These are phyloP conservation scores for Pseudolaguvia tuberculata DNA, from an alignment of 2,113 vertebrate species.

Conservation along the genomic window DNA sequence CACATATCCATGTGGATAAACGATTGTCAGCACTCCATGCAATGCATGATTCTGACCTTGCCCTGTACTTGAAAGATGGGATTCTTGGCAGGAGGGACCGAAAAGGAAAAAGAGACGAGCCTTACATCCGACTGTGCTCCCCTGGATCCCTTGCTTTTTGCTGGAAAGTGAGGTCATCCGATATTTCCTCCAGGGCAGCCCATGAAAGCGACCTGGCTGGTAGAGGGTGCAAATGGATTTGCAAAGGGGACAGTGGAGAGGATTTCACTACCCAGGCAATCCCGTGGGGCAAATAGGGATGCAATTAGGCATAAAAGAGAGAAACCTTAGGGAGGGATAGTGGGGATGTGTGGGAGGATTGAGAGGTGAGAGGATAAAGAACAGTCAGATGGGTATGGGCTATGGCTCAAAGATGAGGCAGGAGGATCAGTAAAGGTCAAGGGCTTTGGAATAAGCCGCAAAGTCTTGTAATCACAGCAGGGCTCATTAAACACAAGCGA, in stretches of 20 bases:
- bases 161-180: slow-evolving; percentile 67
- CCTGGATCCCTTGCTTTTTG: slow-evolving; percentile 61
- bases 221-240: slow-evolving; percentile 64
- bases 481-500: slow-evolving; percentile 46
- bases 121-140: slow-evolving; percentile 48
- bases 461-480: slow-evolving; percentile 21
- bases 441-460: slow-evolving; percentile 39
- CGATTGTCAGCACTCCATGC: slow-evolving; percentile 12
- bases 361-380: slow-evolving; percentile 43
- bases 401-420: slow-evolving; percentile 19
- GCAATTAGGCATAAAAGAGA: slow-evolving; percentile 64
- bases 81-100: slow-evolving; percentile 55
- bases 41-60: slow-evolving; percentile 68
- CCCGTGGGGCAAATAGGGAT: slow-evolving; percentile 58
- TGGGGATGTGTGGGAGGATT: slow-evolving; percentile 28
- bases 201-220: slow-evolving; percentile 66
- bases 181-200: slow-evolving; percentile 74
- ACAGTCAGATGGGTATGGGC: slow-evolving; percentile 13
- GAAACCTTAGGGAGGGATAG: slow-evolving; percentile 46
- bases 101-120: slow-evolving; percentile 49
- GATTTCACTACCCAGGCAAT: slow-evolving; percentile 56
- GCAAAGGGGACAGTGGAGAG: slow-evolving; percentile 41
- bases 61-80: slow-evolving; percentile 68
- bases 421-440: slow-evolving; percentile 46
- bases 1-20: slow-evolving; percentile 5